These are phyloP conservation scores for Drosophila rhopaloa DNA, from an alignment of 1,140 invertebrate species.

Conservation along the genomic window DNA sequence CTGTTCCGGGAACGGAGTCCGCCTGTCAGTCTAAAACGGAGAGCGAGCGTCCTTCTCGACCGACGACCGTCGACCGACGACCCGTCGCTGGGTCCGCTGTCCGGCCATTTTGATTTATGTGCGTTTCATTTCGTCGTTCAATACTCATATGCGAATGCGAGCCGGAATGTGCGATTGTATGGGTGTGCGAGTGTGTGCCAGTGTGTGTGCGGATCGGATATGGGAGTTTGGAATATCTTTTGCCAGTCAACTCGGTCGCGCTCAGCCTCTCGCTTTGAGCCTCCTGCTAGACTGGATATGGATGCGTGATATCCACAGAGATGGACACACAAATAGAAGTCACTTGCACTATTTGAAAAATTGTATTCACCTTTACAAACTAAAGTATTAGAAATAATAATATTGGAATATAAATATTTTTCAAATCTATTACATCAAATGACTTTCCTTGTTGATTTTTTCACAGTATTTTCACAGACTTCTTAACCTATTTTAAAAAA, in stretches of 20 bases:
- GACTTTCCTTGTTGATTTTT: too few relatives aligned
- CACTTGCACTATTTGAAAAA: too few relatives aligned
- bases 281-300: conserved; percentile 32
- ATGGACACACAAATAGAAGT: conserved; percentile 1
- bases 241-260: conserved; percentile 52
- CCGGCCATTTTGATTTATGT: conserved; percentile 85
- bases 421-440: too few relatives aligned
- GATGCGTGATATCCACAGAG: conserved; percentile 37
- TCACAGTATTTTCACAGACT: background rate
- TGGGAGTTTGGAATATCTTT: conserved; percentile 84
- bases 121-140: conserved; percentile 84
- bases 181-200: conserved; percentile 44
- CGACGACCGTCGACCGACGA: conserved; percentile 63
- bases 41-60: conserved; percentile 25
- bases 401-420: too few relatives aligned
- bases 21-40: conserved; percentile 76
- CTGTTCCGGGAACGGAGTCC: conserved; percentile 29
- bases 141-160: conserved; percentile 83
- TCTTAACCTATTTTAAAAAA: background rate
- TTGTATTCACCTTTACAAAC: too few relatives aligned
- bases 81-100: conserved; percentile 68
- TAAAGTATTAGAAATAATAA: too few relatives aligned
- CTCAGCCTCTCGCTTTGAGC: conserved; percentile 21
- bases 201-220: conserved; percentile 80
- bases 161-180: conserved; percentile 47